Percentiles rank a stretch among this genome's conserved stretches.
phyloP scores from a whole-genome alignment of 2,113 vertebrate genomes.

The Arenaria interpres region DNA sequence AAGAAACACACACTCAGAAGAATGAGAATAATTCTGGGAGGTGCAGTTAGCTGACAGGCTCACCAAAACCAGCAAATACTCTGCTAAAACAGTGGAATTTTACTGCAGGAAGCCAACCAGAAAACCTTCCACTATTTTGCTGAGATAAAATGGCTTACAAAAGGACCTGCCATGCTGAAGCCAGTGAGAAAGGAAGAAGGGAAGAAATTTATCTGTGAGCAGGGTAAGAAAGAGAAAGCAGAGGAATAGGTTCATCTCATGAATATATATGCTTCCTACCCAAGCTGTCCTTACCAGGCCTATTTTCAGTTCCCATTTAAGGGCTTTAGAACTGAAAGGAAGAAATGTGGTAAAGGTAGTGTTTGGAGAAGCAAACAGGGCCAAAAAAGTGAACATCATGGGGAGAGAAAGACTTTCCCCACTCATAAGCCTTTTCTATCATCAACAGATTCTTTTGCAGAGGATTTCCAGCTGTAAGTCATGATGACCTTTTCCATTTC shows the following conservation, averaged over 20 bases:
- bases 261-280: too few relatives aligned
- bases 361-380: not conserved
- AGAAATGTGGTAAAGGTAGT: not conserved
- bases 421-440: not conserved
- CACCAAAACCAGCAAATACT: not conserved
- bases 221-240: not conserved
- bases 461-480: not conserved
- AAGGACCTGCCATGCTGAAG: not conserved
- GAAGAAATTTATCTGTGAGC: not conserved
- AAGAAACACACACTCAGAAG: not conserved
- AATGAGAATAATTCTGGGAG: not conserved
- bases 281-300: not conserved
- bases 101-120: not conserved
- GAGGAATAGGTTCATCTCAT: not conserved
- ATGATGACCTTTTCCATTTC: not conserved
- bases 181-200: not conserved
- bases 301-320: not conserved
- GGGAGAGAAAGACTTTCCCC: not conserved
- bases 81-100: not conserved
- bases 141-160: not conserved
- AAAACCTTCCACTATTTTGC: not conserved
- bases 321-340: not conserved
- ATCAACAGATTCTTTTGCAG: not conserved
- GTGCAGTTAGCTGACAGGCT: not conserved
- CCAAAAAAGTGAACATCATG: not conserved